These are phyloP conservation scores for Rhorus exstirpatorius DNA, from an alignment of 2,888 invertebrate species.

Conservation along the genomic window DNA sequence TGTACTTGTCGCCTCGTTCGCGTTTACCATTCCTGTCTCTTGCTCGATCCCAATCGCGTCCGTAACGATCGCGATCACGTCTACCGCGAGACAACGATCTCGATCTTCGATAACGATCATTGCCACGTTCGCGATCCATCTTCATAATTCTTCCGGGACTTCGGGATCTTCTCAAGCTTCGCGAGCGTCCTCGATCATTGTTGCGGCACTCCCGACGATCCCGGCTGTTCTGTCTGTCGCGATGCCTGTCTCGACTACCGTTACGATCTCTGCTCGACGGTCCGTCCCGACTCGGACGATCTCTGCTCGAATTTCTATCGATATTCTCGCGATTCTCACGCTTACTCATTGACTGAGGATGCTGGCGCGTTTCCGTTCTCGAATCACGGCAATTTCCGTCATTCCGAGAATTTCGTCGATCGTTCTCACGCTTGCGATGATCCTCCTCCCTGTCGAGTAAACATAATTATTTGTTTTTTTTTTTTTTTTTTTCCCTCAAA, in stretches of 20 bases:
- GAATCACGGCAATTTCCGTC: slow-evolving; percentile 76
- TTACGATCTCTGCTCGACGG: slow-evolving; percentile 71
- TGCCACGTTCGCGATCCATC: slow-evolving; percentile 79
- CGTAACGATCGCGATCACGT: slow-evolving; percentile 83
- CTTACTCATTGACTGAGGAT: slow-evolving; percentile 44
- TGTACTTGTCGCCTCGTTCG: slow-evolving; percentile 88
- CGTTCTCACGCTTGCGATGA: slow-evolving; percentile 77
- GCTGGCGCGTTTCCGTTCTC: slow-evolving; percentile 71
- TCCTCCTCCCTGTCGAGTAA: slow-evolving; percentile 78
- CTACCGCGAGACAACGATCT: slow-evolving; percentile 80
- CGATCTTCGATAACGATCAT: slow-evolving; percentile 80
- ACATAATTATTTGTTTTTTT: slow-evolving; percentile 8
- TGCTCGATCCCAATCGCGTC: slow-evolving; percentile 84
- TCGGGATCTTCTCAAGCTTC: slow-evolving; percentile 82
- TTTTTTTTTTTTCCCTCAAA: too few relatives aligned
- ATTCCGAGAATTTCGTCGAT: slow-evolving; percentile 77
- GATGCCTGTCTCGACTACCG: slow-evolving; percentile 77
- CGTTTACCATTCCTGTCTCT: slow-evolving; percentile 84
- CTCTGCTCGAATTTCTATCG: slow-evolving; percentile 67
- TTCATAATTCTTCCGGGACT: slow-evolving; percentile 80
- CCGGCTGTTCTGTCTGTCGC: slow-evolving; percentile 83
- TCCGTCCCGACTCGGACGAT: slow-evolving; percentile 75
- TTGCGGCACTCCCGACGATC: slow-evolving; percentile 83
- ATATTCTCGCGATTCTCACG: slow-evolving; percentile 75
- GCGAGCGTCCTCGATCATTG: slow-evolving; percentile 79